Evolutionary conservation across 2,888 invertebrate genomes (phyloP).

Genomic region (Zeuzera pyrina): DNA sequence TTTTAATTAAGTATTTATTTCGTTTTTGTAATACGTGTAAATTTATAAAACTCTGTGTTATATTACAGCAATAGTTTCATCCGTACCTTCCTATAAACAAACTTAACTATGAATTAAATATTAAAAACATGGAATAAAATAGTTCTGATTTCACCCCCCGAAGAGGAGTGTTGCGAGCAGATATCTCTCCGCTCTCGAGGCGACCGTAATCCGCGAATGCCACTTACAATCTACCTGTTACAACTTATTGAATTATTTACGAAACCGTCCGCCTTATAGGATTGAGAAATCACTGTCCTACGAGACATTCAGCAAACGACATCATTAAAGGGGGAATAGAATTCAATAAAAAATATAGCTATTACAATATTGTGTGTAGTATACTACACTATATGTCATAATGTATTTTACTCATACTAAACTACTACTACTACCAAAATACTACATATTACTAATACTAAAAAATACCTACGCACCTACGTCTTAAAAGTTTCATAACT

Average conservation of each 20-base stretch:
- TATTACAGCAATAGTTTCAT: too few species aligned
- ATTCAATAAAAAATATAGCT: constrained; percentile 16
- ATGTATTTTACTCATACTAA: too few species aligned
- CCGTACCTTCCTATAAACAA: too few species aligned
- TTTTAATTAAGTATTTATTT: too few species aligned
- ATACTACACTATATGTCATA: too few species aligned
- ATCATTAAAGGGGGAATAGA: constrained; percentile 26
- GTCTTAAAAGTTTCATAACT: too few species aligned
- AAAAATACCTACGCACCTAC: too few species aligned
- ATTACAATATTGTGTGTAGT: too few species aligned
- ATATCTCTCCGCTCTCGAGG: constrained; percentile 39
- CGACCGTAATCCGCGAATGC: constrained; percentile 57
- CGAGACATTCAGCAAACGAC: constrained; percentile 34
- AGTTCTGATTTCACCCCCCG: constrained; percentile 39
- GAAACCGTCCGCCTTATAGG: constrained; percentile 63
- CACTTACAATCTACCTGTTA: constrained; percentile 70
- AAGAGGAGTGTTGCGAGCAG: constrained; percentile 30
- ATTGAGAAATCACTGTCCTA: constrained; percentile 51
- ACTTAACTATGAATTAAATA: constrained; percentile 38
- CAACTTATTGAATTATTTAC: constrained; percentile 68
- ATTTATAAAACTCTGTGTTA: too few species aligned
- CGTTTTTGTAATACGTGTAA: too few species aligned
- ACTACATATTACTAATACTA: too few species aligned
- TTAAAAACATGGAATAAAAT: constrained; percentile 53
- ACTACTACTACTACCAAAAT: too few species aligned